Base-by-base conservation (phyloP, 2,113 vertebrate species). In the Cichladusa arquata region DNA sequence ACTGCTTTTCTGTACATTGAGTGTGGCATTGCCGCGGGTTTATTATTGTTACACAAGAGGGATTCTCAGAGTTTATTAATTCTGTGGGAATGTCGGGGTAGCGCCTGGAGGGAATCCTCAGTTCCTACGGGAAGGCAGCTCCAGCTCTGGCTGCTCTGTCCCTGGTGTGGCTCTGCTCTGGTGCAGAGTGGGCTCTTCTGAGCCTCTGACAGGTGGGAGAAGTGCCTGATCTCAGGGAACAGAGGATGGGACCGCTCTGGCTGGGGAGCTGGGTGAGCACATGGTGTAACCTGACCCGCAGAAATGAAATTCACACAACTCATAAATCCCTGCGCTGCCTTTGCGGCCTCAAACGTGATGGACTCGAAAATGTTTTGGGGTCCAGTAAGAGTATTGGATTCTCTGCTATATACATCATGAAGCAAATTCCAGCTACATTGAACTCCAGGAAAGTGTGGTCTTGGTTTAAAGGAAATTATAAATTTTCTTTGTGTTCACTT, bases 201-300 rank as follows among this genome's bases (percentile, higher is more conserved):
- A 25, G 51, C 26, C 36, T 18, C 0, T 7, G 2, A 0, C 14
- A 34, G 48, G 48, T 23, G 53, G 47, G 53, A 56, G 48, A 53
- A 48, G 40, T n/a, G 23, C 78, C 51, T 70, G 19, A 19, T 19
- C 24, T 34, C 34, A 9, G 8, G 26, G 51, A 40, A 5, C 23
- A 12, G 25, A n/a, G 42, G 38, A 10, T 0, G 1, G 69, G n/a
- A 71, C 53, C 0, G 0, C 38, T 86, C 18, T 1, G 9, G 19
- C 53, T 45, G 16, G 19, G 15, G 23, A n/a, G 29, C 16, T 31
- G 29, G 11, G 5, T 20, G 48, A 65, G 33, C 34, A 8, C 33
- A 2, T 2, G 11, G 19, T 47, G 48, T 44, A 64, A 38, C 18
- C 17, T 62, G 44, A 82, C 53, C 61, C 4, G 36, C 48, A 47